phyloP scores from a whole-genome alignment of 2,888 invertebrate species.

The Mongoloraphidia duomilia region DNA sequence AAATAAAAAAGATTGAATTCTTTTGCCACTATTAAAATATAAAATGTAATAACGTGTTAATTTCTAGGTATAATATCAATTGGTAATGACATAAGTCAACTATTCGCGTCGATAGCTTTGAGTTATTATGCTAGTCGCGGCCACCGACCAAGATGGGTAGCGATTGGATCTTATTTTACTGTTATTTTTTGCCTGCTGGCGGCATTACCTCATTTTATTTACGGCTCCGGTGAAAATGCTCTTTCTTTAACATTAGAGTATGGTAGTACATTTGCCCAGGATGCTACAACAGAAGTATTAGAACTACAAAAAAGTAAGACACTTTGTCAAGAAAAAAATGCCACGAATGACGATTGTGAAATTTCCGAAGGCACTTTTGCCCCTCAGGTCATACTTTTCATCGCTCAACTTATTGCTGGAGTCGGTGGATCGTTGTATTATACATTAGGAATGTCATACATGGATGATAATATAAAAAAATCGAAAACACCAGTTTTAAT shows the following conservation, averaged over 20 bases:
- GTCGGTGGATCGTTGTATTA: conserved; percentile 55
- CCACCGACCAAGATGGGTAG: conserved; percentile 60
- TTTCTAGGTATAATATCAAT: conserved; percentile 49
- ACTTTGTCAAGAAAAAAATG: conserved; percentile 31
- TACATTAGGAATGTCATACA: conserved; percentile 53
- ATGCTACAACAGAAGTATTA: conserved; percentile 29
- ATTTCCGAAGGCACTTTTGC: conserved; percentile 37
- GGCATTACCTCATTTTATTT: conserved; percentile 51
- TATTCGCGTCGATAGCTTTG: conserved; percentile 48
- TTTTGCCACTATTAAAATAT: no score
- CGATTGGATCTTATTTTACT: conserved; percentile 41
- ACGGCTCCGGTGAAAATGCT: conserved; percentile 53
- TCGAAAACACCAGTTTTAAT: conserved; percentile 56
- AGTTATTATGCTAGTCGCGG: conserved; percentile 57
- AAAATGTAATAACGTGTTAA: not conserved
- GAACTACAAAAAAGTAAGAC: conserved; percentile 38
- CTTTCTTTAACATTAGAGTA: conserved; percentile 44
- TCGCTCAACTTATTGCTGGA: conserved; percentile 55
- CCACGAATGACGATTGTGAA: conserved; percentile 23
- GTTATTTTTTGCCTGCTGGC: conserved; percentile 51
- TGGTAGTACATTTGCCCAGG: conserved; percentile 30
- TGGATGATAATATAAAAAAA: conserved; percentile 61
- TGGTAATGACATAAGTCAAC: conserved; percentile 59
- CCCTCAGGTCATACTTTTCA: conserved; percentile 43
- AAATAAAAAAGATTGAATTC: no score